Base-by-base conservation (phyloP, 2,888 invertebrate genomes). In the Temnothorax rugatulus region DNA sequence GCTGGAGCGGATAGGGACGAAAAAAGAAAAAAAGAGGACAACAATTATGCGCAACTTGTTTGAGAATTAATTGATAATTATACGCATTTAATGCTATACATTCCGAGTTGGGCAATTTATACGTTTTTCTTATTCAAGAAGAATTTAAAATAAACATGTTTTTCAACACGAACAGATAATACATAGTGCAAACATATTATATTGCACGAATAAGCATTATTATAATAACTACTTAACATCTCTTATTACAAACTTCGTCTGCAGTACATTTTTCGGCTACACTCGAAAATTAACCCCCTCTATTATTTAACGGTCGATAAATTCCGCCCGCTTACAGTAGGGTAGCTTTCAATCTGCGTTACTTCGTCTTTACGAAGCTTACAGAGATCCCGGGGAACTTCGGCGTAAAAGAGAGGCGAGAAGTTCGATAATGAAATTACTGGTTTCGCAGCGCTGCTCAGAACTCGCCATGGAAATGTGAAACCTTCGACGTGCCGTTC, bases 361-460 rank as follows among this genome's bases (percentile, higher is more conserved):
- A 73, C 74, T 25, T 79, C 79, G 77, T 44, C 41, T 59, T 61
- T 50, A 77, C 41, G 63, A 63, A 54, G 82, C 77, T 76, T 63
- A 82, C 38, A 38, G 63, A 54, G 63, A 77, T 82, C 59, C 83
- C 29, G 29, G 54, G 29, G 54, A 83, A 83, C 71, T 83, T 83
- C 15, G n/a, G 82, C 34, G 82, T 71, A 63, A 82, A 61, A 54
- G 59, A 50, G 71, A 71, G 61, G 66, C 74, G 89, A 66, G 89
- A 85, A 85, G 87, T 89, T 90, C 75, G 87, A 85, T 89, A 89
- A 89, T 85, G 90, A 89, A 89, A 90, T 89, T 88, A 90, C 86
- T 84, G 86, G 85, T 89, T 87, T 90, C 89, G 86, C 75, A 74
- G 84, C 83, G 82, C 83, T 85, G 85, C 77, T 82, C 54, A 74